Conservation (phyloP, 2,797 vertebrate species). For the Danio choprae region DNA sequence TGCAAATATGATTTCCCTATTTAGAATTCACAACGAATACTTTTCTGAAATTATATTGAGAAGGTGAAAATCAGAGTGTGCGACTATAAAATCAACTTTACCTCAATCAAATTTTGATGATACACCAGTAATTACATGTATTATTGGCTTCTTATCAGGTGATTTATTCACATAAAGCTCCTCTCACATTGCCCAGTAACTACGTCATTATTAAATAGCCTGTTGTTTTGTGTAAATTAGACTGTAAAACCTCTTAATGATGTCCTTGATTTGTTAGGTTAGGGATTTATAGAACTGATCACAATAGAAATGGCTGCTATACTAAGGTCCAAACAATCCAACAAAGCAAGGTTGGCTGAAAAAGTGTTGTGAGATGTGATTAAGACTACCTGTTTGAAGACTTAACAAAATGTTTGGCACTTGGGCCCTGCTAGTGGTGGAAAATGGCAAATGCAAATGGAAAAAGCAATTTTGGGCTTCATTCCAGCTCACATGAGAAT, state of each 20-base stretch:
- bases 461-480: neutral
- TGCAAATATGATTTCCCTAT: too few species aligned
- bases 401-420: neutral
- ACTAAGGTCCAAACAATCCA: neutral
- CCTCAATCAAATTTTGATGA: neutral
- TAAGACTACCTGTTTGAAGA: neutral
- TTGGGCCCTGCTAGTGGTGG: neutral
- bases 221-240: slow-evolving; percentile 16
- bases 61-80: too few species aligned
- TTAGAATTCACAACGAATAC: too few species aligned
- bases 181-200: neutral
- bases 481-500: neutral
- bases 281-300: neutral
- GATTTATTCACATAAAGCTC: slow-evolving; percentile 8
- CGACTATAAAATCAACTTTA: too few species aligned
- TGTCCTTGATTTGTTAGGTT: neutral
- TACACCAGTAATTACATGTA: neutral
- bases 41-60: too few species aligned
- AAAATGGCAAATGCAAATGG: neutral
- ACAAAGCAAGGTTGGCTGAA: neutral
- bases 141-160: neutral
- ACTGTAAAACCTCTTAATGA: neutral
- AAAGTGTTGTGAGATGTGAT: neutral
- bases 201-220: slow-evolving; percentile 11
- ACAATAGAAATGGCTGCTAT: neutral